Conservation (phyloP, 2,888 invertebrate species). For the Gnatocerus cornutus region DNA sequence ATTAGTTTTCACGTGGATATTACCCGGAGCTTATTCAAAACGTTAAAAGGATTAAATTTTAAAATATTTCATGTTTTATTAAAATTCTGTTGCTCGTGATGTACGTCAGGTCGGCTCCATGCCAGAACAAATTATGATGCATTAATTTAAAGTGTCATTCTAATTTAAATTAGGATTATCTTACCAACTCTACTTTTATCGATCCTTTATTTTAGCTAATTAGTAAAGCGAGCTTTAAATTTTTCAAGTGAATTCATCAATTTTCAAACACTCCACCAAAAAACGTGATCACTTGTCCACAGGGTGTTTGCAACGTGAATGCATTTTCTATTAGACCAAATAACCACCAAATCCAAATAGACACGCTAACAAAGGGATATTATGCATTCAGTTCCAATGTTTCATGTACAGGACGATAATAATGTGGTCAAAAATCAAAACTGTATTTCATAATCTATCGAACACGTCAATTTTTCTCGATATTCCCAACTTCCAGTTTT, state of each 20-base stretch:
- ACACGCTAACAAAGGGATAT: constrained; percentile 4
- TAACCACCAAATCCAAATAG: constrained; percentile 8
- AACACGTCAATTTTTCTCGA: constrained; percentile 1
- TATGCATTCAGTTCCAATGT: constrained; percentile 9
- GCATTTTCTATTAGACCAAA: not conserved
- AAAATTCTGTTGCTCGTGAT: no score
- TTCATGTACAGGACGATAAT: constrained; percentile 8
- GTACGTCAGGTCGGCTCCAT: no score
- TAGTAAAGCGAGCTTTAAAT: no score
- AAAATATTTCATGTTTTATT: no score
- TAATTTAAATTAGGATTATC: no score
- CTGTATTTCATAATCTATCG: constrained; percentile 7
- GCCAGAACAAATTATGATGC: no score
- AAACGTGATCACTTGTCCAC: no score
- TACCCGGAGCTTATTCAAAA: constrained; percentile 1
- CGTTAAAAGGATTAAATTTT: not conserved
- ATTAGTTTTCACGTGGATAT: not conserved
- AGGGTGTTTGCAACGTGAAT: not conserved
- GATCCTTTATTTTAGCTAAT: no score
- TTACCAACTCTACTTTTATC: no score
- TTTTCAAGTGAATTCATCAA: no score
- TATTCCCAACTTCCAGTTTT: not conserved
- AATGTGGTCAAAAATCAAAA: constrained; percentile 9
- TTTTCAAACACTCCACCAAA: no score
- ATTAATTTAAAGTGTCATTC: no score